Conservation (phyloP, 2,113 vertebrate species). For the Bombycilla garrulus region DNA sequence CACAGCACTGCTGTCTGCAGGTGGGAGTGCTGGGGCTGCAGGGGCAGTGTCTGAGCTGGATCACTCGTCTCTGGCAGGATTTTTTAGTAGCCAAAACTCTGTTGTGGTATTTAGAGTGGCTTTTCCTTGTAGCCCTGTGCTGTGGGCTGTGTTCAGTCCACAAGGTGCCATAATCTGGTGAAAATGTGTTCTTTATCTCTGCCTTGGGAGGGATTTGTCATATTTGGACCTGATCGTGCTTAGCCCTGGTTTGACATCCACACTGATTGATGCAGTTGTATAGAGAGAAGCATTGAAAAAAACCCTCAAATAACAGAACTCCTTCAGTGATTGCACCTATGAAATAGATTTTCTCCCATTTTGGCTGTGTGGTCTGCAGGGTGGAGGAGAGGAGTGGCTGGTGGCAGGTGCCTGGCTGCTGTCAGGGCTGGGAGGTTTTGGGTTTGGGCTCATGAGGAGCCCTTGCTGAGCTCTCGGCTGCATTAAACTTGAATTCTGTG, state of each 20-base stretch:
- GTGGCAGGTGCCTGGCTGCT: neutral
- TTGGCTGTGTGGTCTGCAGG: neutral
- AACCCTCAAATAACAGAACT: neutral
- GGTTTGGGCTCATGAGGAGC: accelerated
- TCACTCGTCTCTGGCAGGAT: neutral
- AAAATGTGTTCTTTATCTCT: neutral
- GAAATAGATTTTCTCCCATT: neutral
- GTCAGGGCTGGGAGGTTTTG: neutral
- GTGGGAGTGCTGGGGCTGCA: neutral
- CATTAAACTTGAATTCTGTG: neutral
- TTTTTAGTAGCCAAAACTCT: neutral
- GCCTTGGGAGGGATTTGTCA: neutral
- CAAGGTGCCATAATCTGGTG: neutral
- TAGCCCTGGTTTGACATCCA: neutral
- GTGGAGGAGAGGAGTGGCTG: neutral
- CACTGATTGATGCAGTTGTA: neutral
- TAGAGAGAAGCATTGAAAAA: neutral
- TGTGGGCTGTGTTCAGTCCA: neutral
- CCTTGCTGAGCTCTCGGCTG: neutral
- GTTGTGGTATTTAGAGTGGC: neutral
- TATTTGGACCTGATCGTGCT: neutral
- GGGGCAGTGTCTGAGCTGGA: neutral
- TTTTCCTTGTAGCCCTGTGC: neutral
- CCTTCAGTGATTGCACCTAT: neutral
- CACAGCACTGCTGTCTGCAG: neutral